A percentile compares a stretch with the other conserved stretches of the same genome.
phyloP scores from a whole-genome alignment of 2,888 invertebrate genomes.

The Dasysyrphus tricinctus region DNA sequence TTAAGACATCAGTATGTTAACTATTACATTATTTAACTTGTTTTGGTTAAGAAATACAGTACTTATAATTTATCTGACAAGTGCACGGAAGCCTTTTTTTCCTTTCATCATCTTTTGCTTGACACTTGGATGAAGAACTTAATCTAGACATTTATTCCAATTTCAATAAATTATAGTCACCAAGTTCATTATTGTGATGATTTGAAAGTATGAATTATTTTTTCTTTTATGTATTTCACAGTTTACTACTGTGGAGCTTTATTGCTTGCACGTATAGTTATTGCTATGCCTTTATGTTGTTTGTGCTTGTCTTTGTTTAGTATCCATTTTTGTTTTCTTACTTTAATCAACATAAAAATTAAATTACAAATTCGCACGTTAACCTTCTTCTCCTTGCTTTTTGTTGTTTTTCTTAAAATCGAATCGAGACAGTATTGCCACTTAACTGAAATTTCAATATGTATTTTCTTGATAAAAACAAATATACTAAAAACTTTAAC shows the following conservation, averaged over 20 bases:
- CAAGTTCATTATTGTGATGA: constrained; percentile 68
- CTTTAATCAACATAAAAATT: constrained; percentile 74
- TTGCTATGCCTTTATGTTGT: constrained; percentile 56
- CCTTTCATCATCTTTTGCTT: constrained; percentile 44
- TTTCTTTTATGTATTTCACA: constrained; percentile 35
- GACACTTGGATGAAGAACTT: constrained; percentile 55
- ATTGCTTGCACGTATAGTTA: constrained; percentile 65
- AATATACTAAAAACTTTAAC: too few relatives aligned
- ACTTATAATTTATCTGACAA: background rate
- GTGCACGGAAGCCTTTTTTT: background rate
- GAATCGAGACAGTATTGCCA: background rate
- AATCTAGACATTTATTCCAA: constrained; percentile 64
- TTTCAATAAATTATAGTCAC: constrained; percentile 70
- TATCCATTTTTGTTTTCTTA: constrained; percentile 69
- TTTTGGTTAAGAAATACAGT: background rate
- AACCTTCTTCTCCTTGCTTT: constrained; percentile 62
- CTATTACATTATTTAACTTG: background rate
- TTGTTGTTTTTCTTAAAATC: constrained; percentile 11
- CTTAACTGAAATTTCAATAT: background rate
- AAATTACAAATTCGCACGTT: constrained; percentile 75
- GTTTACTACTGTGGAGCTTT: constrained; percentile 48
- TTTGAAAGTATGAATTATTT: constrained; percentile 70
- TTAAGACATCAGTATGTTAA: background rate
- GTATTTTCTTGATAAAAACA: too few relatives aligned
- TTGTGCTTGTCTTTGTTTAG: constrained; percentile 60